Conservation (phyloP, 2,888 invertebrate genomes). For the Baccha elongata region DNA sequence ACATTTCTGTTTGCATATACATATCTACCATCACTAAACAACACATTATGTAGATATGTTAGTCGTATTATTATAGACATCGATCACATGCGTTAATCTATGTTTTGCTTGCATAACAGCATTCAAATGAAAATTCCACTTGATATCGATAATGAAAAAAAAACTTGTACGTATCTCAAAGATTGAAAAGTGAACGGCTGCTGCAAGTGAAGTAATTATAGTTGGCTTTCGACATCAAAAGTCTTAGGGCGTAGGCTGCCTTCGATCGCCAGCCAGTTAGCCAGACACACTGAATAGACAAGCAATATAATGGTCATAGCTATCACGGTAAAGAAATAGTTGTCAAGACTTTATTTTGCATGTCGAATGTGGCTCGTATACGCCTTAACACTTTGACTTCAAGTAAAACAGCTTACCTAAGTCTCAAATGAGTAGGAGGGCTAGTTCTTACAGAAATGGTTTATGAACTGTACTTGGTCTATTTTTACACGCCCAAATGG, state of each 20-base stretch:
- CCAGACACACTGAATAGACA: slow-evolving; percentile 9
- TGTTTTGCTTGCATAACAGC: slow-evolving; percentile 55
- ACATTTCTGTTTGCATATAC: slow-evolving; percentile 16
- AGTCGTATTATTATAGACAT: slow-evolving; percentile 3
- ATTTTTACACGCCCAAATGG: slow-evolving; percentile 37
- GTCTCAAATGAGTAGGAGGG: slow-evolving; percentile 61
- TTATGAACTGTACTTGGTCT: slow-evolving; percentile 19
- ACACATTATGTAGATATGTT: neutral
- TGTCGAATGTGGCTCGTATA: slow-evolving; percentile 20
- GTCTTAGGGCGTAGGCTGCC: slow-evolving; percentile 49
- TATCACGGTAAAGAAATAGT: slow-evolving; percentile 13
- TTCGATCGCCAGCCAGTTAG: neutral
- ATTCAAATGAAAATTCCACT: slow-evolving; percentile 66
- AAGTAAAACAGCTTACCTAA: slow-evolving; percentile 22
- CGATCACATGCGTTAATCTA: slow-evolving; percentile 36
- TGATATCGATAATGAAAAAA: slow-evolving; percentile 2
- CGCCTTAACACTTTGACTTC: slow-evolving; percentile 15
- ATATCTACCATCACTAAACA: no score
- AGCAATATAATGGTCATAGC: slow-evolving; percentile 9
- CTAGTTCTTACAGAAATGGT: slow-evolving; percentile 46
- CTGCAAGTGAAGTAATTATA: slow-evolving; percentile 51
- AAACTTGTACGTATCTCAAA: neutral
- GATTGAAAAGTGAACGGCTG: slow-evolving; percentile 62
- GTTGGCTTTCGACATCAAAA: slow-evolving; percentile 48
- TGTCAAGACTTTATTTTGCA: slow-evolving; percentile 45